Evolutionary conservation across 2,113 vertebrate species (phyloP).

Genomic region (Chloroceryle aenea): DNA sequence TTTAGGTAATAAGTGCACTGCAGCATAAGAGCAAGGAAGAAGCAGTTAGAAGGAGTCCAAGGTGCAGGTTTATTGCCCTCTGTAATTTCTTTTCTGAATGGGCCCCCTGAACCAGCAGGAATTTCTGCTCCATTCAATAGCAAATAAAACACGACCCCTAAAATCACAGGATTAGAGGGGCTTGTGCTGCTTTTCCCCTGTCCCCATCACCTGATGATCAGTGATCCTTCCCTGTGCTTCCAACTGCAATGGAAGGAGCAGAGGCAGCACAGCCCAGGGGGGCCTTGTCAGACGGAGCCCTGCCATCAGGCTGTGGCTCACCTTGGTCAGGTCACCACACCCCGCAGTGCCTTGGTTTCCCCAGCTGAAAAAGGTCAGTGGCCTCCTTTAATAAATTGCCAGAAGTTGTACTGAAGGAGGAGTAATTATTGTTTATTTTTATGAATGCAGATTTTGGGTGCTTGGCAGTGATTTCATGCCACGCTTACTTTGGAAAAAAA

Average conservation of each 20-base stretch:
- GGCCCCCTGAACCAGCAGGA: neutral
- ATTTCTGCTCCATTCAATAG: neutral
- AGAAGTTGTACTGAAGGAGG: neutral
- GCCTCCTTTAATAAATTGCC: neutral
- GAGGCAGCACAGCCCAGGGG: neutral
- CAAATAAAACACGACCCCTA: neutral
- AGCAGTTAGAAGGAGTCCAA: constrained; percentile 11
- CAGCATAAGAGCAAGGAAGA: neutral
- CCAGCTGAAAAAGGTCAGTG: neutral
- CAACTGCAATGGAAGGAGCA: neutral
- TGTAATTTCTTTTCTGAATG: neutral
- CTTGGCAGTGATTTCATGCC: neutral
- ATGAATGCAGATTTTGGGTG: neutral
- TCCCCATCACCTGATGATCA: fast-evolving
- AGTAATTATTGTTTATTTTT: neutral
- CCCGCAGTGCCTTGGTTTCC: neutral
- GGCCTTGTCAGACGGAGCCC: neutral
- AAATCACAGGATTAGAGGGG: neutral
- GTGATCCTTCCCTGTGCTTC: neutral
- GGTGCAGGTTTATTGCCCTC: constrained; percentile 18
- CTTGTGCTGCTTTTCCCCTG: neutral
- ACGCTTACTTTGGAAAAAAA: neutral
- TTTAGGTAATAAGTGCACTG: neutral
- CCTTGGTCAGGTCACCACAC: neutral
- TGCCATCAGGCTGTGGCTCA: neutral